These are phyloP conservation scores for Spodoptera littoralis DNA, from an alignment of 2,888 invertebrate genomes.

Conservation along the genomic window DNA sequence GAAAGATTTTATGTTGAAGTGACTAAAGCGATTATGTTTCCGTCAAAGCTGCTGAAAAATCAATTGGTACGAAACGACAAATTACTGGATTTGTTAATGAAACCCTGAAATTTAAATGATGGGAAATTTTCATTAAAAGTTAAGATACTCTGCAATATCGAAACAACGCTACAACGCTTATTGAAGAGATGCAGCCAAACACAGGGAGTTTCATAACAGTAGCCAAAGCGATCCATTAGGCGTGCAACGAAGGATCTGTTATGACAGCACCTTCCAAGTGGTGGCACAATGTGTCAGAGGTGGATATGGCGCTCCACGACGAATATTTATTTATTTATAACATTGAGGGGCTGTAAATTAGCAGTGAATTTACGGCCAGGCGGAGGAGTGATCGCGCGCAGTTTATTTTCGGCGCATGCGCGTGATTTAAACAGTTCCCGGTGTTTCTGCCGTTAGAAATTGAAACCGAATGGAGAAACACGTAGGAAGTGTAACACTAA, in stretches of 20 bases:
- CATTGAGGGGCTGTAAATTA: slow-evolving; percentile 88
- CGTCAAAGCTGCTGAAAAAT: slow-evolving; percentile 24
- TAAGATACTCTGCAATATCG: background rate
- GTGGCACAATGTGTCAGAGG: slow-evolving; percentile 83
- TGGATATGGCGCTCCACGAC: slow-evolving; percentile 75
- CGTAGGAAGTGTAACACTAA: slow-evolving; percentile 64
- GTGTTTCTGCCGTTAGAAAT: slow-evolving; percentile 61
- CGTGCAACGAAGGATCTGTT: slow-evolving; percentile 79
- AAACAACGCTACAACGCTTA: slow-evolving; percentile 10
- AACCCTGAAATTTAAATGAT: too few species aligned
- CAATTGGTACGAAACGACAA: slow-evolving; percentile 23
- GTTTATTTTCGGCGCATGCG: slow-evolving; percentile 84
- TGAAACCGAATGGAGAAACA: slow-evolving; percentile 71
- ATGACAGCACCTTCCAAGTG: slow-evolving; percentile 82
- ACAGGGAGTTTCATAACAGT: slow-evolving; percentile 45
- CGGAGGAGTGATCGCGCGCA: slow-evolving; percentile 80
- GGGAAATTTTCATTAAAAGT: too few species aligned
- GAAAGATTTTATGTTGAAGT: slow-evolving; percentile 27
- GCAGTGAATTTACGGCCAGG: slow-evolving; percentile 85
- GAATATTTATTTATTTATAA: slow-evolving; percentile 88
- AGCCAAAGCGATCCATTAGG: slow-evolving; percentile 71
- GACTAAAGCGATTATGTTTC: slow-evolving; percentile 25
- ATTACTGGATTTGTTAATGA: slow-evolving; percentile 7
- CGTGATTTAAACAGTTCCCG: slow-evolving; percentile 84
- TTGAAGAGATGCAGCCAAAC: slow-evolving; percentile 12